A percentile compares a stretch with the other conserved stretches of the same genome.
Conservation (phyloP, 2,888 invertebrate genomes). For the Alentia gelatinosa region DNA sequence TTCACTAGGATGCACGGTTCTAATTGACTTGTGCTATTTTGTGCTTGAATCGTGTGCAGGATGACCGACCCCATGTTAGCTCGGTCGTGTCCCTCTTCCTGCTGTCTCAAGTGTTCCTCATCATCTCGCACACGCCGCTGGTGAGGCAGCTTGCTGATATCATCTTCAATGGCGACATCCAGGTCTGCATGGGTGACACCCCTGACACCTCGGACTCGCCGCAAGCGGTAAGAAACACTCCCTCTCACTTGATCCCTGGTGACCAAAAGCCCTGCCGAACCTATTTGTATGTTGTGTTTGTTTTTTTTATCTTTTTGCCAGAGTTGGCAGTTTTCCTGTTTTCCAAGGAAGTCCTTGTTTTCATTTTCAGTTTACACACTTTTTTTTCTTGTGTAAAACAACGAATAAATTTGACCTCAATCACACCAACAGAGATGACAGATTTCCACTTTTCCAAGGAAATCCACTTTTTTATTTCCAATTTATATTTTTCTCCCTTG, state of each 20-base stretch:
- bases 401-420: no score
- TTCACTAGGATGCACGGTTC: no score
- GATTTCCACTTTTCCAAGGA: no score
- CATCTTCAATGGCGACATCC: slow-evolving; percentile 89
- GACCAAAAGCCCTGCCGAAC: no score
- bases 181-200: slow-evolving; percentile 48
- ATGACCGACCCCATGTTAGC: slow-evolving; percentile 85
- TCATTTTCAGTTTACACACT: no score
- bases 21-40: no score
- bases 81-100: slow-evolving; percentile 94
- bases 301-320: neutral
- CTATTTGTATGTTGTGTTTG: neutral
- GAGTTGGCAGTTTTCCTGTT: neutral
- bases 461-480: no score
- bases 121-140: slow-evolving; percentile 93
- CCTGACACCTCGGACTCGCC: slow-evolving; percentile 31
- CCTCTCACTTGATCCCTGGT: no score
- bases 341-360: neutral
- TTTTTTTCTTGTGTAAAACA: no score
- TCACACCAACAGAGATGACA: no score
- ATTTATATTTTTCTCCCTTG: no score
- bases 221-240: slow-evolving; percentile 48
- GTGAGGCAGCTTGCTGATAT: slow-evolving; percentile 94
- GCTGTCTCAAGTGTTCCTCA: slow-evolving; percentile 94
- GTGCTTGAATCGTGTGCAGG: slow-evolving; percentile 67